Evolutionary conservation across 2,113 vertebrate species (phyloP).

Genomic region (Tetrao urogallus): DNA sequence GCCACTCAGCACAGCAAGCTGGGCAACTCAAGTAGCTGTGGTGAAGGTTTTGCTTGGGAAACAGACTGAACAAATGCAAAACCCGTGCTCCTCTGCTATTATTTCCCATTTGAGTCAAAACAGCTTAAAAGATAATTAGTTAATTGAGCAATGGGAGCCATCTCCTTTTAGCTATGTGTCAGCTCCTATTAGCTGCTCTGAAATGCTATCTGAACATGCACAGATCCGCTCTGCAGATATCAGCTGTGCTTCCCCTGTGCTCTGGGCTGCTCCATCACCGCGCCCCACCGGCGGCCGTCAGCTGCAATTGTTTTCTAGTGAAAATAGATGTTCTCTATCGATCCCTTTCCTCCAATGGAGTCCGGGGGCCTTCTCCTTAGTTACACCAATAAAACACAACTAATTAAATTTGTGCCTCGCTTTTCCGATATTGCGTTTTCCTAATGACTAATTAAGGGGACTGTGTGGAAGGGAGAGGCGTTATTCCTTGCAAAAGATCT

Average conservation of each 20-base stretch:
- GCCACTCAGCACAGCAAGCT: rapidly evolving
- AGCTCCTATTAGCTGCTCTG: neutral
- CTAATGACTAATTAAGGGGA: constrained; percentile 43
- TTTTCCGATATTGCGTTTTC: constrained; percentile 34
- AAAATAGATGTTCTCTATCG: constrained; percentile 60
- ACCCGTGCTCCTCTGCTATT: neutral
- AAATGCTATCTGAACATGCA: neutral
- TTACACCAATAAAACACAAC: constrained; percentile 65
- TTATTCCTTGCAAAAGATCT: constrained; percentile 36
- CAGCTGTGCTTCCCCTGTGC: neutral
- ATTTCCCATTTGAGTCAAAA: neutral
- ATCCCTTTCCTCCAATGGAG: constrained; percentile 22
- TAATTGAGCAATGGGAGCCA: constrained; percentile 20
- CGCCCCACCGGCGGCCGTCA: neutral
- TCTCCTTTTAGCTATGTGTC: constrained; percentile 57
- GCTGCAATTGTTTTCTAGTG: constrained; percentile 51
- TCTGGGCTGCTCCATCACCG: neutral
- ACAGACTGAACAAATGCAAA: neutral
- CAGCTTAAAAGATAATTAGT: constrained; percentile 14
- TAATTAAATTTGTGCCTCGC: constrained; percentile 38
- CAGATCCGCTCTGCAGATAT: constrained; percentile 29
- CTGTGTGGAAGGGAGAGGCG: neutral
- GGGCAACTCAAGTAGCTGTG: rapidly evolving
- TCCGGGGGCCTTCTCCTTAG: constrained; percentile 49
- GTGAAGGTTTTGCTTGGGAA: neutral